Base-by-base conservation (phyloP, 2,113 vertebrate species). In the Plotosus lineatus region DNA sequence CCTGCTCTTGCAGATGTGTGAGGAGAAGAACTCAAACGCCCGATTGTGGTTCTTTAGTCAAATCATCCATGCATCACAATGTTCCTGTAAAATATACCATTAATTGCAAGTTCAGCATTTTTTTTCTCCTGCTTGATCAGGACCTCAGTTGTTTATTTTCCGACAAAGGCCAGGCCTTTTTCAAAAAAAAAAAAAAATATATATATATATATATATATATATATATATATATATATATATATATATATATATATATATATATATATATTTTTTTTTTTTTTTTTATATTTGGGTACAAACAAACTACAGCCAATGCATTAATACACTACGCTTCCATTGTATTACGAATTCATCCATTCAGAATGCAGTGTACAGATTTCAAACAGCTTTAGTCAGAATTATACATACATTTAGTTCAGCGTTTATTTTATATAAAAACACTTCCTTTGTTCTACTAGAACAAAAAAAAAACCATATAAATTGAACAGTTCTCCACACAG, bases 21-120 rank as follows among this genome's bases (percentile, higher is more conserved):
- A 75, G 28, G 14, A 61, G 31, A 63, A 48, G 33, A 26, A 33
- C 36, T 68, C 51, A 55, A 55, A 44, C 19, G 21, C 77, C 19
- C 3, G n/a, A 44, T 55, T 81, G 72, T 46, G 79, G 79, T 66
- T 75, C 48, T 66, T 75, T 66, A 81, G 36, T 66, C 72, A 81
- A 81, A 81, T 81, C 56, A 74, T 55, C 11, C 28, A 63, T 61
- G 44, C 56, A 61, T 61, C 14, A 15, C 12, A 28, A 38, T 61
- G 6, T 73, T 36, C 44, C 68, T 58, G n/a, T 79, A 69, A 74
- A 60, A 69, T 38, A 28, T 31, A 23, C 2, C 33, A 51, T 31
- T 50, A 46, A 71, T 42, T 75, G 58, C 31, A 80, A 7, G 26
- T 50, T 51, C 69, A 81, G 79, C 33, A 11, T 38, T 51, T 60